phyloP scores from a whole-genome alignment of 2,797 vertebrate genomes.

The Aselliscus stoliczkanus region DNA sequence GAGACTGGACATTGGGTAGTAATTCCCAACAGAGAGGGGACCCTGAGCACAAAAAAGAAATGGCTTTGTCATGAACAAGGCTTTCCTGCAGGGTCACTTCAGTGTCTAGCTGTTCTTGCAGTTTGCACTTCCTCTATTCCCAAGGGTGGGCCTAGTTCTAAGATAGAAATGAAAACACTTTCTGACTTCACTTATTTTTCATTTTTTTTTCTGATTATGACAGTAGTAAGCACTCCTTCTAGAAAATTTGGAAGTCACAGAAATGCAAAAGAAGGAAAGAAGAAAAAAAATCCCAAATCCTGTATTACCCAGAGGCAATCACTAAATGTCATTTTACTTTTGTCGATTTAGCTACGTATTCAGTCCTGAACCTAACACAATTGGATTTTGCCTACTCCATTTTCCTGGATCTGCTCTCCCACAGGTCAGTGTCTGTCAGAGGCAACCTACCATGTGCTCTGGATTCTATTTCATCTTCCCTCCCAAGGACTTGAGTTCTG shows the following conservation, averaged over 20 bases:
- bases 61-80: neutral
- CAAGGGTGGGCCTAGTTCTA: neutral
- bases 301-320: neutral
- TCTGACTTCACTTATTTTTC: neutral
- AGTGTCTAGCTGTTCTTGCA: too few species aligned
- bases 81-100: neutral
- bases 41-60: neutral
- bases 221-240: neutral
- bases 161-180: neutral
- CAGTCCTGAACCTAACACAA: neutral
- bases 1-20: neutral
- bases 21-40: neutral
- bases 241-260: constrained; percentile 1
- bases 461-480: neutral
- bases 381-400: neutral
- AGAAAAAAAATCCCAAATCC: neutral
- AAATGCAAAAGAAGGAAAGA: neutral
- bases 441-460: neutral
- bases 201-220: neutral
- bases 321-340: neutral
- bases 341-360: neutral
- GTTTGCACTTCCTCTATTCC: too few species aligned
- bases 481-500: neutral
- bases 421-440: neutral
- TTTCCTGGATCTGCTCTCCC: neutral